Conservation (phyloP, 2,797 vertebrate species). For the Protosalanx chinensis region DNA sequence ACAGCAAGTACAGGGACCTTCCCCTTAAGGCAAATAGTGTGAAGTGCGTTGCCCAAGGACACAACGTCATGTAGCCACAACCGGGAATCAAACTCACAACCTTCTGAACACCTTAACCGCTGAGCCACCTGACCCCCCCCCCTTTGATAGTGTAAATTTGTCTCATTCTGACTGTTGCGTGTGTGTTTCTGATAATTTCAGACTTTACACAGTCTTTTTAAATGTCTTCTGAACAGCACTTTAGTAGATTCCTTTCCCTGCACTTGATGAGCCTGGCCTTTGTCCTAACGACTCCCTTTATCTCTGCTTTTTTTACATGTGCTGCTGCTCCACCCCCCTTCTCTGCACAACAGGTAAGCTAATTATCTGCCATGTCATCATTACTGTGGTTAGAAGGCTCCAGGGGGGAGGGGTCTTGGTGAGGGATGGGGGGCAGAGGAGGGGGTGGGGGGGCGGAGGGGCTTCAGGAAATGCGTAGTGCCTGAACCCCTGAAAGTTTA, state of each 20-base stretch:
- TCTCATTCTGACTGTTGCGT: neutral
- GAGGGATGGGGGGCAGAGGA: too few species aligned
- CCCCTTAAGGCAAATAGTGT: too few species aligned
- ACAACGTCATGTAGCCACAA: too few species aligned
- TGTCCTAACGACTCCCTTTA: constrained; percentile 13
- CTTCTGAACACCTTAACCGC: too few species aligned
- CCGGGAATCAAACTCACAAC: too few species aligned
- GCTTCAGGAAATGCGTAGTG: too few species aligned
- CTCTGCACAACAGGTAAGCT: constrained; percentile 44
- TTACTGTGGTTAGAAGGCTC: neutral
- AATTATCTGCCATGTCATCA: neutral
- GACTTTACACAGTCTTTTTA: neutral
- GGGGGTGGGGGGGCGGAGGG: too few species aligned
- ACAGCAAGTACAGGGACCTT: too few species aligned
- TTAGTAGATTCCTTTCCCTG: too few species aligned
- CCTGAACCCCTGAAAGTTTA: neutral
- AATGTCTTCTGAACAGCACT: too few species aligned
- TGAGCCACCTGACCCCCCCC: too few species aligned
- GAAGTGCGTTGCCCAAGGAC: too few species aligned
- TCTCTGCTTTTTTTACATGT: constrained; percentile 28
- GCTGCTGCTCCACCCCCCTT: neutral
- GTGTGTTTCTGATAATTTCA: neutral
- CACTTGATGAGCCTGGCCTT: neutral
- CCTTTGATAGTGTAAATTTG: constrained; percentile 16
- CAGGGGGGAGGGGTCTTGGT: neutral